Conservation (phyloP, 2,888 invertebrate genomes). For the Toxonevra muliebris region DNA sequence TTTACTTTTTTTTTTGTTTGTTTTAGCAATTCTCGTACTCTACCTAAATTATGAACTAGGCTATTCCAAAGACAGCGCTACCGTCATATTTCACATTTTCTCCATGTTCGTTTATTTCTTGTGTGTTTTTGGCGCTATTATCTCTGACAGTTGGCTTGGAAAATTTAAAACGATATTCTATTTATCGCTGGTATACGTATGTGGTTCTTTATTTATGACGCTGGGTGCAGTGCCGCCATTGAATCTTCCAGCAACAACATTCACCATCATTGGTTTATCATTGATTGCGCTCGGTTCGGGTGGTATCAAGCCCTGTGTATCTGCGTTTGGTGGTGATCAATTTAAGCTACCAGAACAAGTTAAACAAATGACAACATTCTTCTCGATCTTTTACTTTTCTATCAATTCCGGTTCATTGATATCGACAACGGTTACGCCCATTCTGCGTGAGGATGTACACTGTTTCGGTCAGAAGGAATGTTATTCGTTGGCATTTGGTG, state of each 20-base stretch:
- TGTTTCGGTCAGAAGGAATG: constrained; percentile 75
- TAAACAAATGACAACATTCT: constrained; percentile 74
- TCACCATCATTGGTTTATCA: constrained; percentile 74
- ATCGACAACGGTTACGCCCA: constrained; percentile 78
- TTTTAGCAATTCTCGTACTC: constrained; percentile 78
- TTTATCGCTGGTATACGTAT: constrained; percentile 76
- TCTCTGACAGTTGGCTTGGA: constrained; percentile 83
- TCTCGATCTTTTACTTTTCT: constrained; percentile 80
- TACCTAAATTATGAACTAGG: constrained; percentile 75
- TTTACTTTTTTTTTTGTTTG: background rate
- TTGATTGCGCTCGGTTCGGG: constrained; percentile 81
- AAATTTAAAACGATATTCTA: constrained; percentile 80
- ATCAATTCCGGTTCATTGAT: constrained; percentile 75
- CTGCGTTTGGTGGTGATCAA: constrained; percentile 85
- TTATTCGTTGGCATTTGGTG: constrained; percentile 78
- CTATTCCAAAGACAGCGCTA: constrained; percentile 73
- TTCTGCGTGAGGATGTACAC: constrained; percentile 73
- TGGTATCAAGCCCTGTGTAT: constrained; percentile 85
- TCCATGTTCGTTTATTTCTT: constrained; percentile 79
- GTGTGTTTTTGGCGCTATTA: constrained; percentile 79
- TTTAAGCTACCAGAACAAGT: constrained; percentile 73
- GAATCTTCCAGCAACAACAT: constrained; percentile 65
- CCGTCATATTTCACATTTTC: constrained; percentile 79
- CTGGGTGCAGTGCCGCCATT: constrained; percentile 69
- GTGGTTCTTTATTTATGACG: constrained; percentile 75